Base-by-base conservation (phyloP, 2,888 invertebrate genomes). In the Pilophorus perplexus region DNA sequence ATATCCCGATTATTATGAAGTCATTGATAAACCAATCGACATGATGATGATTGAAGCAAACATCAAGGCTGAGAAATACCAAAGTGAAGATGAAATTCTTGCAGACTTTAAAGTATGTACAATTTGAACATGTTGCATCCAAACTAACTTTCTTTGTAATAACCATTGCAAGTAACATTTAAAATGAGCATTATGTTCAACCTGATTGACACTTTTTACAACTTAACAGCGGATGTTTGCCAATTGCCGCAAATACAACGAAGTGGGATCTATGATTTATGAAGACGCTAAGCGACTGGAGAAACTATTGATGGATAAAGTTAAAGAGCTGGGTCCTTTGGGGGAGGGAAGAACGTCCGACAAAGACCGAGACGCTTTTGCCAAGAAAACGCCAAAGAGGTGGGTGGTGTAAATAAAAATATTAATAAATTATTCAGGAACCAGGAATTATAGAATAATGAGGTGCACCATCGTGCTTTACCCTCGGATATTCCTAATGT, bases 171-270 rank as follows among this genome's bases (percentile, higher is more conserved):
- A n/a, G n/a, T n/a, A n/a, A n/a, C n/a, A n/a, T n/a, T n/a, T n/a
- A n/a, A n/a, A n/a, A n/a, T n/a, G n/a, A n/a, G 6, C 33, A 33
- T 33, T 33, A 8, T 12, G 12, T 12, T 33, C 33, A 33, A 33
- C 12, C 6, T 50, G 8, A 10, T n/a, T 44, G 8, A n/a, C 18
- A 6, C 18, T 44, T 44, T 14, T 6, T 14, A 14, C 14, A 44
- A 44, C 44, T n/a, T 10, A n/a, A 44, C 82, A 89, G 71, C 80
- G 95, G n/a, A 96, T 99, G 96, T 98, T 99, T 78, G 85, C 87
- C 67, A 99, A 99, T 79, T 98, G 98, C 74, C 89, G 95, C 0
- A 90, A 91, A 72, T 99, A 93, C 78, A 99, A 99, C 76, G 97
- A 98, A 78, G 92, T 96, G 77, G 89, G 91, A 8, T 98, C 97